Evolutionary conservation across 2,888 invertebrate species (phyloP), one percentile per base, ranked within the genome.

Genomic region (Protula sp.): DNA sequence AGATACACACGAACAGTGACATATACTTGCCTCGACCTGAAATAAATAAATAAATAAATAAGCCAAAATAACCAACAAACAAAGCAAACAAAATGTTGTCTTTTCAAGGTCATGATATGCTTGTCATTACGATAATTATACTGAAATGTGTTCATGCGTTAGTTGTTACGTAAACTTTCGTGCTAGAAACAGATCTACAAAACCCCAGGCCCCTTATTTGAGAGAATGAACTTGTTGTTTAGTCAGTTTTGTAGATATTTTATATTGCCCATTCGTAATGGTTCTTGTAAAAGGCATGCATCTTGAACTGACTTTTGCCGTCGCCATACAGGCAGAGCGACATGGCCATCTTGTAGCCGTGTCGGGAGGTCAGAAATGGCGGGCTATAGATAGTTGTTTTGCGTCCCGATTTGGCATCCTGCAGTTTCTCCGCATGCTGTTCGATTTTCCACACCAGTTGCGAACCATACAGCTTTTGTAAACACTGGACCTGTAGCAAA

Each of bases 361-460:
- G 77, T 1, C 81, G 74, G 50, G 74, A 74, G 1, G 80, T 77
- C 54, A 80, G 65, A 65, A 82, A 82, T 2, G 81, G 78, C 30
- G 75, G 72, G 55, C 80, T 80, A 69, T 74, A 81, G 22, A 82
- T 70, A 9, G 78, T 75, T 0, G 78, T 63, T 57, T 70, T 69
- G 27, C 73, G 71, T n/a, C 78, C 78, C 27, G 72, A 67, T 65
- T 77, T 72, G 2, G 76, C 79, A 47, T 80, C 78, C 55, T 76
- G 72, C 30, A 71, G 69, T 55, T 72, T 72, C 47, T 75, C 75
- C 53, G 58, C 56, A 63, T 75, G 74, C 30, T 75, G 70, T 54
- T 81, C 79, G 38, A 82, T 79, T 58, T 73, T 74, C 82, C 82
- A 82, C 26, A 82, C 72, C 5, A 78, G 62, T 63, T 81, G 80